Evolutionary conservation across 2,888 invertebrate species (phyloP), one percentile per base, ranked within the genome.

Genomic region (Chouioia cunea): DNA sequence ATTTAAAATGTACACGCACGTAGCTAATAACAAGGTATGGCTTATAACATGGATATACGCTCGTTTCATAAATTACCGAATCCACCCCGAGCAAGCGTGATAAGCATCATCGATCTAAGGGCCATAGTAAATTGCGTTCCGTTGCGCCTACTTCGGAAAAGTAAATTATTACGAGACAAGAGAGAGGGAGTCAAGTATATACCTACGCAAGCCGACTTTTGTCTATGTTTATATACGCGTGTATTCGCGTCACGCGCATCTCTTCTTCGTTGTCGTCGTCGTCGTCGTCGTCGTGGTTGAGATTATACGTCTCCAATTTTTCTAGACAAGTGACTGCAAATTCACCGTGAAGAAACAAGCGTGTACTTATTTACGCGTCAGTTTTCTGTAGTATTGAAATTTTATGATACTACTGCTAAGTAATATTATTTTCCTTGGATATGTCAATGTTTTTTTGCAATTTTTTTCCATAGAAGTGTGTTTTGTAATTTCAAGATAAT

Each of bases 61-160:
- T 36, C 22, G 14, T 53, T 65, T 65, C 70, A 65, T 65, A 65
- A 70, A 70, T 70, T 70, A 70, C 65, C 70, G 62, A 70, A 70
- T 70, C 56, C 36, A 36, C 6, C 56, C 46, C 60, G 4, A 14
- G 36, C 20, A 62, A 36, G 36, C 12, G 36, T 54, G 70, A 65
- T 70, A 70, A 46, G 43, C 70, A 65, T 70, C 65, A 20, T 50
- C 44, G 56, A 8, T 36, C 36, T 36, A 3, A 36, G 36, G 36
- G 6, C 12, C 36, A 36, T 36, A 36, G 36, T 36, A 3, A 36
- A 36, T 36, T 18, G 54, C 65, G 20, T 22, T 15, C 15, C 52
- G 43, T 36, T 36, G 65, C 65, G 70, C 48, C 59, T 48, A 48
- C 57, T 58, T 44, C 57, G 57, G 18, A 36, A 53, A 70, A 65